Evolutionary conservation across 2,113 vertebrate species (phyloP).

Genomic region (Rana temporaria): DNA sequence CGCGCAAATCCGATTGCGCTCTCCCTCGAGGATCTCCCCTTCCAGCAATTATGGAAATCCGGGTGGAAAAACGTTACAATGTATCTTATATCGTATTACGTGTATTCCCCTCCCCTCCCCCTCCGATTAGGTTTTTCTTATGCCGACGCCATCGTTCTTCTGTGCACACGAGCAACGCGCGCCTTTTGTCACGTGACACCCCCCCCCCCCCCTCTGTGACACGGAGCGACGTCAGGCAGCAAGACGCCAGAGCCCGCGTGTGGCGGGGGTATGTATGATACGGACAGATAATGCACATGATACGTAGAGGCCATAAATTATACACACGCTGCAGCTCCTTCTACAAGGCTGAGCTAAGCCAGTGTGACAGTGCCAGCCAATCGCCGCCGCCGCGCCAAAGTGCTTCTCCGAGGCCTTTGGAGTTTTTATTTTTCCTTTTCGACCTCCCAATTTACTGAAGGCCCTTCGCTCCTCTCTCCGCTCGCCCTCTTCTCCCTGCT

Average conservation of each 20-base stretch:
- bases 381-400: background rate
- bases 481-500: background rate
- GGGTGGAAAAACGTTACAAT: too few relatives aligned
- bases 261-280: background rate
- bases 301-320: constrained; percentile 31
- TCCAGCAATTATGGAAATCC: too few relatives aligned
- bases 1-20: too few relatives aligned
- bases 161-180: too few relatives aligned
- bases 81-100: too few relatives aligned
- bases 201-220: background rate
- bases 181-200: too few relatives aligned
- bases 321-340: constrained; percentile 22
- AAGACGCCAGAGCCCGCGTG: background rate
- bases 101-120: too few relatives aligned
- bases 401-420: background rate
- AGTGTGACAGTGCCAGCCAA: background rate
- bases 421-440: background rate
- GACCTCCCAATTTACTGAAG: background rate
- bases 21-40: too few relatives aligned
- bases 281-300: constrained; percentile 37
- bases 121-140: too few relatives aligned
- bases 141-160: too few relatives aligned
- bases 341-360: constrained; percentile 27
- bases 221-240: background rate
- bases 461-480: too few relatives aligned